Evolutionary conservation across 1,140 invertebrate species (phyloP).

Genomic region (Platorchestia sp.): DNA sequence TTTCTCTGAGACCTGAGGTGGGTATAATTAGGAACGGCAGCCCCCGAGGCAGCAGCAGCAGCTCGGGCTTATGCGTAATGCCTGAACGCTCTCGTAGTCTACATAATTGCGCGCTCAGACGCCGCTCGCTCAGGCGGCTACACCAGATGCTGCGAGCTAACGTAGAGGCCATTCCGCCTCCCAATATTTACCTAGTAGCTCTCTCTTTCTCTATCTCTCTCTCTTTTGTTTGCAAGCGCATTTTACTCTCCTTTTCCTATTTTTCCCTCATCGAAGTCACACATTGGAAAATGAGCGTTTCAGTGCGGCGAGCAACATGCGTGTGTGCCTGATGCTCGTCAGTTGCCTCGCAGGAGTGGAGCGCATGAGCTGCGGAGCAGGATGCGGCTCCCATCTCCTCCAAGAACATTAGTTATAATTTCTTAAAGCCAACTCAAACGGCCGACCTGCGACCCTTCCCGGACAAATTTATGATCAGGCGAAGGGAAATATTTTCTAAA

Average conservation of each 20-base stretch:
- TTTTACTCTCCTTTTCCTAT: background rate
- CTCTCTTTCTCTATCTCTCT: no score
- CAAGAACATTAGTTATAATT: constrained; percentile 11
- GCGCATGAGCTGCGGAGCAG: background rate
- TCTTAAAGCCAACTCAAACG: constrained; percentile 31
- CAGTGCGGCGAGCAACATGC: no score
- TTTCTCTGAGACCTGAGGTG: background rate
- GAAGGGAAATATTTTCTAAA: background rate
- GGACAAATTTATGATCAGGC: background rate
- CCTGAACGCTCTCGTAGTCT: background rate
- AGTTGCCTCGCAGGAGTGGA: background rate
- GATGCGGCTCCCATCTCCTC: background rate
- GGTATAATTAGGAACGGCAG: background rate
- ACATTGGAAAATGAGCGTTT: background rate
- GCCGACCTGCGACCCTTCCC: constrained; percentile 2
- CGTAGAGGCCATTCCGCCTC: background rate
- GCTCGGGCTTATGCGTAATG: background rate
- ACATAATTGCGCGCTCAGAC: background rate
- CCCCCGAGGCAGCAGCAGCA: background rate
- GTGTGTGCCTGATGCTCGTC: background rate
- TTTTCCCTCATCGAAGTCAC: background rate
- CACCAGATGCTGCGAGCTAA: background rate
- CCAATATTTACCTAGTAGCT: background rate
- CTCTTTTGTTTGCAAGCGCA: background rate
- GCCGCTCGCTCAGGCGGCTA: background rate